Percentiles rank a stretch among this genome's conserved stretches.
These are phyloP conservation scores for Lathronympha strigana DNA, from an alignment of 2,888 invertebrate genomes.

Conservation along the genomic window DNA sequence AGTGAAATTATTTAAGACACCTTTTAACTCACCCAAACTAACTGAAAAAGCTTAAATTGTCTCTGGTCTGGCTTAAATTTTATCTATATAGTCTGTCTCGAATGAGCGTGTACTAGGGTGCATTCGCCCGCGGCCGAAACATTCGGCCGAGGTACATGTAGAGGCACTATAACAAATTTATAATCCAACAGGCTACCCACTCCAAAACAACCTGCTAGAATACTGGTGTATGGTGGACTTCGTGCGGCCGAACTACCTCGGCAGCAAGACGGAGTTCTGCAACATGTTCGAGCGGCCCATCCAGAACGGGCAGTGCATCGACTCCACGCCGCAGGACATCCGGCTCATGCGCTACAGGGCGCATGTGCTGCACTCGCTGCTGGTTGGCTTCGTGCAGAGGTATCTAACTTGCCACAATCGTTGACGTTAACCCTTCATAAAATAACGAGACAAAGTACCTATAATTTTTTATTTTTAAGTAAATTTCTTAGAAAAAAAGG, in stretches of 20 bases:
- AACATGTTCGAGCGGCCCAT: slow-evolving; percentile 99
- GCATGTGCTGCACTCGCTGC: slow-evolving; percentile 96
- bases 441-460: too few relatives aligned
- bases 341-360: slow-evolving; percentile 97
- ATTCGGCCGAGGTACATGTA: too few relatives aligned
- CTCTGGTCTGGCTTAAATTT: too few relatives aligned
- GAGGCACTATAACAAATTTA: background rate
- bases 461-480: too few relatives aligned
- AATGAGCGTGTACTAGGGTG: too few relatives aligned
- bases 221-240: slow-evolving; percentile 99
- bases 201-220: slow-evolving; percentile 98
- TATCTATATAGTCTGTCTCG: too few relatives aligned
- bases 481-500: too few relatives aligned
- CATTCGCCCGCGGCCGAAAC: too few relatives aligned
- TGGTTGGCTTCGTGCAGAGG: slow-evolving; percentile 98
- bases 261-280: slow-evolving; percentile 97
- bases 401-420: slow-evolving; percentile 48
- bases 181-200: slow-evolving; percentile 89
- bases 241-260: slow-evolving; percentile 98
- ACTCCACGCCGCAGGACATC: slow-evolving; percentile 97
- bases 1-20: too few relatives aligned
- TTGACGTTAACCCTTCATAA: too few relatives aligned
- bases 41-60: too few relatives aligned
- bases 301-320: slow-evolving; percentile 98
- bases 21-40: too few relatives aligned